Evolutionary conservation across 2,888 invertebrate species (phyloP).

Genomic region (Tuta absoluta): DNA sequence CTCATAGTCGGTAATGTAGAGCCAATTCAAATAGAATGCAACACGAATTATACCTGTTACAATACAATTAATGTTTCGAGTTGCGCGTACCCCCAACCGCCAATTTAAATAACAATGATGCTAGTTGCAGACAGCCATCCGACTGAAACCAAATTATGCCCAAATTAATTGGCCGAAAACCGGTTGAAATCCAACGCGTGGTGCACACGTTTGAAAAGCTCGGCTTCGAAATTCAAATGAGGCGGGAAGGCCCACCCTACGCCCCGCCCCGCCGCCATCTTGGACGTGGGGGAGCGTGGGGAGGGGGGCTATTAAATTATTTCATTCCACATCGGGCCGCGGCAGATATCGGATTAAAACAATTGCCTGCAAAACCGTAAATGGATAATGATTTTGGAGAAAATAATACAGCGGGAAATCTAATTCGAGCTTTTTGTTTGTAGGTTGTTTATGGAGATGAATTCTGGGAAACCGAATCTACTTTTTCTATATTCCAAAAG

Average conservation of each 20-base stretch:
- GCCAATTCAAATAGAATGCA: conserved; percentile 2
- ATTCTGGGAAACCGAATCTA: neutral
- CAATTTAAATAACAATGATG: conserved; percentile 69
- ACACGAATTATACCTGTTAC: conserved; percentile 10
- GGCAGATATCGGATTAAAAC: conserved; percentile 79
- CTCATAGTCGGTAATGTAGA: neutral
- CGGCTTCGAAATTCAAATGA: conserved; percentile 80
- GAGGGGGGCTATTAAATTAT: conserved; percentile 78
- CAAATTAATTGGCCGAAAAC: conserved; percentile 80
- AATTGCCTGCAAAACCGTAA: conserved; percentile 79
- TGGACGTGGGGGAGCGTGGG: conserved; percentile 68
- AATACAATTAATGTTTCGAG: conserved; percentile 20
- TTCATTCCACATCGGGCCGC: conserved; percentile 79
- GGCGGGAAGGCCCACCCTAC: conserved; percentile 76
- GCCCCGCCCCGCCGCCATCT: conserved; percentile 78
- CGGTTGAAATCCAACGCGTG: conserved; percentile 59
- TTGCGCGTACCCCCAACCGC: conserved; percentile 38
- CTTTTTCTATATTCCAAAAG: neutral
- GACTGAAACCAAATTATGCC: conserved; percentile 69
- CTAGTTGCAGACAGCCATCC: conserved; percentile 48
- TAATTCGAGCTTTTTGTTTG: conserved; percentile 48
- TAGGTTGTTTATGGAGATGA: neutral
- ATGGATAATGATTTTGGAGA: conserved; percentile 79
- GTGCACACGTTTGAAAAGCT: conserved; percentile 74
- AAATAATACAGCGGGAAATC: conserved; percentile 73